Evolutionary conservation across 1,140 invertebrate genomes (phyloP), one percentile per base, ranked within the genome.

Genomic region (Drosophila orosa): DNA sequence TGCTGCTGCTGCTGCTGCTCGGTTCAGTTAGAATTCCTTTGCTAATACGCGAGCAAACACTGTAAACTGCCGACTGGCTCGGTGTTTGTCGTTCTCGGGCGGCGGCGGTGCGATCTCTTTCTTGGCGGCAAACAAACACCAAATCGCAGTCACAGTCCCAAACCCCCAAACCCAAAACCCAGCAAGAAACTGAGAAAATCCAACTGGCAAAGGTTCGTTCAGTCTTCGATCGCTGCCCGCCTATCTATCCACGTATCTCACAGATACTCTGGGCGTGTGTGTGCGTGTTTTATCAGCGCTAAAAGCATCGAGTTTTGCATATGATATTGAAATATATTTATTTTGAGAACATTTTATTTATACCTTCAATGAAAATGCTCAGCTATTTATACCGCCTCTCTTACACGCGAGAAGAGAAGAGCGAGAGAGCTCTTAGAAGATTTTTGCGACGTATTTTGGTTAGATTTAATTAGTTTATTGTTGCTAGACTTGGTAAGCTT

Each of bases 401-500:
- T 61, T 68, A 50, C 45, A 33, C n/a, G n/a, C 13, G n/a, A 42
- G 33, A 52, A 42, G 33, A 52, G 29, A 8, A 15, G 50, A 54
- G 31, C 25, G 8, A 10, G 33, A 22, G 59, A 50, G 22, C 65
- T 61, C 31, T 67, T 82, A 10, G 54, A 54, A 56, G 60, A 62
- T 74, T 85, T 85, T 84, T 86, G 82, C 81, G 74, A 85, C 78
- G 74, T 85, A 81, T 86, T 80, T 85, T 58, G 47, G 65, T 81
- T 80, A 77, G 81, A 85, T 85, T 81, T 86, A 85, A 85, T 85
- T 86, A 86, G 74, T 85, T 85, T 85, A 86, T 85, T 85, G 73
- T 74, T 80, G 78, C 84, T 84, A 85, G 76, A 75, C 66, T 60
- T 39, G 44, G 29, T 25, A 45, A 33, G 42, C 24, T 65, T 63